phyloP scores from a whole-genome alignment of 2,797 vertebrate species.

The Melanogrammus aeglefinus region DNA sequence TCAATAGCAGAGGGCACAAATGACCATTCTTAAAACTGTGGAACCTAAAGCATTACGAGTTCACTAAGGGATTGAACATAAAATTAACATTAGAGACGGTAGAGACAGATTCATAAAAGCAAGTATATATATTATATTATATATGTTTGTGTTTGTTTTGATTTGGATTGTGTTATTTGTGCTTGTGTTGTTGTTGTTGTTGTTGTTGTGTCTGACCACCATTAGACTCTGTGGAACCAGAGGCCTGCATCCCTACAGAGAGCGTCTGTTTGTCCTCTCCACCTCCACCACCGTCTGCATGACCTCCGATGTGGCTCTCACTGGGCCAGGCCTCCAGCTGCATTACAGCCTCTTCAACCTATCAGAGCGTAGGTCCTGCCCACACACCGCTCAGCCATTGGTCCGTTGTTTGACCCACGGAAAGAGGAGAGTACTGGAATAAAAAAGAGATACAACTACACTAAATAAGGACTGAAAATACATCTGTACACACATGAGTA shows the following conservation, averaged over 20 bases:
- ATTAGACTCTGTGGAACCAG: constrained; percentile 84
- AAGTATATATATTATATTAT: too few species aligned
- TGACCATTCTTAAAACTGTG: not conserved
- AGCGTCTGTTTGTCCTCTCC: constrained; percentile 78
- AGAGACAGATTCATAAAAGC: too few species aligned
- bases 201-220: constrained; percentile 8
- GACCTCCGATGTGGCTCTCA: constrained; percentile 85
- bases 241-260: constrained; percentile 79
- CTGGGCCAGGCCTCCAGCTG: constrained; percentile 84
- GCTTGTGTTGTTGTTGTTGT: not conserved
- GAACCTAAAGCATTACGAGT: not conserved
- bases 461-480: not conserved
- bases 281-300: constrained; percentile 75
- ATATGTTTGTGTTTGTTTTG: not conserved
- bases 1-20: not conserved
- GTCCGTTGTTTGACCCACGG: not conserved
- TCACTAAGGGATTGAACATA: too few species aligned
- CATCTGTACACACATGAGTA: too few species aligned
- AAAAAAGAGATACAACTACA: not conserved
- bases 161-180: not conserved
- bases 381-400: not conserved
- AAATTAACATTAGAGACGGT: too few species aligned
- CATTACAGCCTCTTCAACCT: constrained; percentile 86
- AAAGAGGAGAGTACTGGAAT: not conserved
- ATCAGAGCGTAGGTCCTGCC: constrained; percentile 81